A percentile compares a stretch with the other conserved stretches of the same genome.
Evolutionary conservation across 2,113 vertebrate genomes (phyloP).

Genomic region (Alligator mississippiensis): DNA sequence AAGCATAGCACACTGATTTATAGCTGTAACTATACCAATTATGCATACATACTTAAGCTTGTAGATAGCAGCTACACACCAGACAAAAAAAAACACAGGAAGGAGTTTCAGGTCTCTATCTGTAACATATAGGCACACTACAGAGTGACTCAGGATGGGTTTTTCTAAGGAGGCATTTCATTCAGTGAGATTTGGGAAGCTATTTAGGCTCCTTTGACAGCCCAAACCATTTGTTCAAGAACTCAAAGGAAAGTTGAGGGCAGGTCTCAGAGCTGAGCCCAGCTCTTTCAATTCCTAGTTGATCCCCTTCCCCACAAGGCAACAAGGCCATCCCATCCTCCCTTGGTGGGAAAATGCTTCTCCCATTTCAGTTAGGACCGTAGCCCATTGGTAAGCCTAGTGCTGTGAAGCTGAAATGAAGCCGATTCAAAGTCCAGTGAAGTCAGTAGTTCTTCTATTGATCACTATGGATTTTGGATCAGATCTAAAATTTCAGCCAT

Average conservation of each 20-base stretch:
- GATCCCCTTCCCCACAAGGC: not conserved
- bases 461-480: not conserved
- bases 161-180: not conserved
- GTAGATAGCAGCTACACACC: not conserved
- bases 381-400: not conserved
- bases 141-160: not conserved
- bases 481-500: not conserved
- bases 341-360: not conserved
- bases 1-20: not conserved
- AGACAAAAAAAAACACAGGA: not conserved
- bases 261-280: too few relatives aligned
- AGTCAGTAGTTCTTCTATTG: not conserved
- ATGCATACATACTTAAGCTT: rapidly evolving
- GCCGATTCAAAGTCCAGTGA: not conserved
- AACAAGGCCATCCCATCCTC: not conserved
- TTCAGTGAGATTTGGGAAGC: not conserved
- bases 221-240: rapidly evolving
- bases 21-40: not conserved
- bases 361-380: not conserved
- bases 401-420: not conserved
- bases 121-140: rapidly evolving
- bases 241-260: not conserved
- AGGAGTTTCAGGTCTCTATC: not conserved
- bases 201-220: not conserved
- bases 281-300: not conserved